A percentile compares a stretch with the other conserved stretches of the same genome.
These are phyloP conservation scores for Cantharis nigra DNA, from an alignment of 2,888 invertebrate genomes.

Conservation along the genomic window DNA sequence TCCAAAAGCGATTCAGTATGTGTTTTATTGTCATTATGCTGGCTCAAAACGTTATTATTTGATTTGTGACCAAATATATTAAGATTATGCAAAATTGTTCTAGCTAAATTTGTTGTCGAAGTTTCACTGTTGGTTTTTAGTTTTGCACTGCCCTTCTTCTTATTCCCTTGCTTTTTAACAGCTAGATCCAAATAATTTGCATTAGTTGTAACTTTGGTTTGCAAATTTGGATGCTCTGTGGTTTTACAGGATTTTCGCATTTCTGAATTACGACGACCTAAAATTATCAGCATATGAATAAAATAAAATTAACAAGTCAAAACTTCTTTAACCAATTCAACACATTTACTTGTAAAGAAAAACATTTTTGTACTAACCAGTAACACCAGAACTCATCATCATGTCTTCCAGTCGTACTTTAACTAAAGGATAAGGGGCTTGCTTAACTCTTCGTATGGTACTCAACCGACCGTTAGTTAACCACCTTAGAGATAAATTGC, in stretches of 20 bases:
- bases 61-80: constrained; percentile 70
- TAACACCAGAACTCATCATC: constrained; percentile 44
- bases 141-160: constrained; percentile 55
- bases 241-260: constrained; percentile 44
- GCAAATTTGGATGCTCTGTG: constrained; percentile 15
- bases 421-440: constrained; percentile 82
- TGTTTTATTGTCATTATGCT: constrained; percentile 45
- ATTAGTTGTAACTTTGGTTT: constrained; percentile 8
- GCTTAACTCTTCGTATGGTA: constrained; percentile 73
- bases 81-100: constrained; percentile 78
- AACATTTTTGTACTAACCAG: constrained; percentile 37
- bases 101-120: constrained; percentile 68
- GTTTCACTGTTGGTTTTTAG: constrained; percentile 54
- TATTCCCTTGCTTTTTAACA: constrained; percentile 53
- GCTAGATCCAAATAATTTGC: constrained; percentile 21
- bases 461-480: constrained; percentile 73
- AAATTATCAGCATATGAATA: background rate
- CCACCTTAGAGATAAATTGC: constrained; percentile 74
- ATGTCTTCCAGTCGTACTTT: constrained; percentile 65
- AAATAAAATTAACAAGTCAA: background rate
- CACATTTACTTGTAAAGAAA: too few species aligned
- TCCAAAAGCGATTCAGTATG: constrained; percentile 58
- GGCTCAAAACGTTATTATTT: constrained; percentile 50
- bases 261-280: constrained; percentile 49
- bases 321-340: too few species aligned